Base-by-base conservation (phyloP, 2,888 invertebrate species). In the Caenorhabditis sp. region DNA sequence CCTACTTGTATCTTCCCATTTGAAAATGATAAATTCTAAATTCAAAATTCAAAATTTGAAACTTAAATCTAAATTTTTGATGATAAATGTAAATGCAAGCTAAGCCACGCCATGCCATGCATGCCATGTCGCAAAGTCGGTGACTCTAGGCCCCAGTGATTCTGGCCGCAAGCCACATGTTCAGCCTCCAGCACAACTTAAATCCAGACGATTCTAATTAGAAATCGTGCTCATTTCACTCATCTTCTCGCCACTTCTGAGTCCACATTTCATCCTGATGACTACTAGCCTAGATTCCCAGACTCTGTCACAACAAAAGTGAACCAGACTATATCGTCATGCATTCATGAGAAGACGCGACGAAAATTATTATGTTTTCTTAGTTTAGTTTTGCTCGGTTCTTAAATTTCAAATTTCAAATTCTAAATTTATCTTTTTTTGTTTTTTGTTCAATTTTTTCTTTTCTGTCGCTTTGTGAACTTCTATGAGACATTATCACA, bases 201-300 rank as follows among this genome's bases (percentile, higher is more conserved):
- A 76, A 65, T 76, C 67, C 76, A 76, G 76, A 76, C 76, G 76
- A 76, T 76, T 76, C 76, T 76, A 76, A 76, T 76, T 76, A 76
- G 76, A 76, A 60, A 67, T 60, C 32, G 32, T 32, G 32, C 32
- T 32, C 32, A 32, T 32, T 9, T n/a, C n/a, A n/a, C 32, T 9
- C 32, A 32, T 32, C 9, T 60, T 61, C 58, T 13, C 37, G 40
- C 58, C 67, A 60, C 60, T 51, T 74, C 60, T 60, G 55, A 40
- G 55, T 62, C 64, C 61, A 11, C 32, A 53, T 62, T 53, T 72
- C 37, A 51, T 40, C 62, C n/a, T 70, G 70, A 61, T 70, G 70
- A 51, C 62, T 51, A 51, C 24, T 51, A 24, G 51, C 18, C 20
- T 20, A 20, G 50, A 50, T 50, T 18, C 6, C 50, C 9, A 53